Conservation (phyloP, 64 coral and sea anemone species). For the Stylophora pistillata region DNA sequence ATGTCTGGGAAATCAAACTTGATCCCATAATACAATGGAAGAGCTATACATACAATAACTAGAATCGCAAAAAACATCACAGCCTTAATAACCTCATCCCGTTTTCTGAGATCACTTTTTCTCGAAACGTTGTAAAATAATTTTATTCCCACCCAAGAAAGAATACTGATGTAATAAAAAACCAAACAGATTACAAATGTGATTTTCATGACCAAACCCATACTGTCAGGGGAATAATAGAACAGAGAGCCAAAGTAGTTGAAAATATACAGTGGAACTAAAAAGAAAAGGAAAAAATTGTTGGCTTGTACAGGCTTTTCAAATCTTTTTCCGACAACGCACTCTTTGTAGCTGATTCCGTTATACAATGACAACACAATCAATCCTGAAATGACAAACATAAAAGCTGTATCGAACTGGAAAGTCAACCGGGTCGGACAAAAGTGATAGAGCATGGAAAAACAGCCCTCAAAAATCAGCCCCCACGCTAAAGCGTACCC, state of each 20-base stretch:
- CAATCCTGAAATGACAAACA: conserved; percentile 80
- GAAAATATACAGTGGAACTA: conserved; percentile 61
- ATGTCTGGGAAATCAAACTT: conserved; percentile 50
- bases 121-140: conserved; percentile 38
- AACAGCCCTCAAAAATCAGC: conserved; percentile 78
- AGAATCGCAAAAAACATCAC: conserved; percentile 5
- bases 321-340: not conserved
- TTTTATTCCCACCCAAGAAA: conserved; percentile 39
- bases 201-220: not conserved
- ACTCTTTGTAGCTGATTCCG: conserved; percentile 36
- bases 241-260: conserved; percentile 86
- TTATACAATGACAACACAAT: conserved; percentile 75
- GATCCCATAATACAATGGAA: not conserved
- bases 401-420: conserved; percentile 85
- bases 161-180: not conserved
- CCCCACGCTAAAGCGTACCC: conserved; percentile 89
- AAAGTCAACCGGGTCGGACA: conserved; percentile 73
- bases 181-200: conserved; percentile 36
- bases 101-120: conserved; percentile 4
- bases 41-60: not conserved
- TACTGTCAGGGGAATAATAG: not conserved
- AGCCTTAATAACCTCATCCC: conserved; percentile 22
- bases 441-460: conserved; percentile 85
- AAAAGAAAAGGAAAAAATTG: conserved; percentile 72
- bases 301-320: conserved; percentile 54